Evolutionary conservation across 2,113 vertebrate species (phyloP).

Genomic region (Pomatostomus ruficeps): DNA sequence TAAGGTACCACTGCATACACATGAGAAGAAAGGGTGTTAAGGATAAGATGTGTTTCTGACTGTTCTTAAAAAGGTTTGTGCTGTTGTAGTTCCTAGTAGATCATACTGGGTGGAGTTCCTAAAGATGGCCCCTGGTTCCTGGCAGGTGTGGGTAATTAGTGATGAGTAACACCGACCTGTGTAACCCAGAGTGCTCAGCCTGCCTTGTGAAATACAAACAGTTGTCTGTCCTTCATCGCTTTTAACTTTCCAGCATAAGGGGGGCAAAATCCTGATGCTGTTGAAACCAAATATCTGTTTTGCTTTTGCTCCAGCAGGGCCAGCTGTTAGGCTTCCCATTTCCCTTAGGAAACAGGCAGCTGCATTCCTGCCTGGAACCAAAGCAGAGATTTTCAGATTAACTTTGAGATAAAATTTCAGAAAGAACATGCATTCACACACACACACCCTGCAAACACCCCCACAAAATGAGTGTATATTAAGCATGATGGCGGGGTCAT

Average conservation of each 20-base stretch:
- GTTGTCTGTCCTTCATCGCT: not conserved
- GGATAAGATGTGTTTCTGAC: not conserved
- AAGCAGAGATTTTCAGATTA: not conserved
- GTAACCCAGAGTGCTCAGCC: not conserved
- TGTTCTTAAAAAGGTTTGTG: not conserved
- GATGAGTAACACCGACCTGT: rapidly evolving
- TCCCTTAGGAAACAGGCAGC: not conserved
- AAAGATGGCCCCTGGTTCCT: not conserved
- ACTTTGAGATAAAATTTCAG: not conserved
- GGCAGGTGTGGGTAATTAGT: not conserved
- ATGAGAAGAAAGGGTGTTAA: not conserved
- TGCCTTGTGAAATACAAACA: not conserved
- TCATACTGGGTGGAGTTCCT: not conserved
- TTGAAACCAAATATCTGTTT: not conserved
- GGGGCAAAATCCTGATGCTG: not conserved
- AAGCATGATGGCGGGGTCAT: not conserved
- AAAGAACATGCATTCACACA: not conserved
- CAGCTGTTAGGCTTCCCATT: not conserved
- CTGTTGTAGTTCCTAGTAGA: not conserved
- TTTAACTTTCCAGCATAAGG: not conserved
- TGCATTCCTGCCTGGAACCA: not conserved
- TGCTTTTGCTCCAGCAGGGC: not conserved
- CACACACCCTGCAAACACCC: not conserved
- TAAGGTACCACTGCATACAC: not conserved
- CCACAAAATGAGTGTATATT: not conserved